phyloP scores from a whole-genome alignment of 92 coral and sea anemone species.

The Zoanthus sociatus region DNA sequence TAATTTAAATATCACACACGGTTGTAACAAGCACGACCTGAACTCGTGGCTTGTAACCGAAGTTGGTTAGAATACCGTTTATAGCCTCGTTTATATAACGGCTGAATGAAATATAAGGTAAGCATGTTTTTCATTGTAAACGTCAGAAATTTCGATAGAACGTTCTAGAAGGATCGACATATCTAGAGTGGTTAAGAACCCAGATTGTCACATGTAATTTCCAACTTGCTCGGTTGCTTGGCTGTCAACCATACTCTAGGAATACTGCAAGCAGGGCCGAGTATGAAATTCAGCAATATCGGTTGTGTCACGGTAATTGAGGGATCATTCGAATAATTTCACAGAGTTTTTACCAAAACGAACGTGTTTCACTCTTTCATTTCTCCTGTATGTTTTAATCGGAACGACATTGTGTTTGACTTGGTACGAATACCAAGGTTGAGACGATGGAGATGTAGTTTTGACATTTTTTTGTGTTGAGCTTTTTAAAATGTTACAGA shows the following conservation, averaged over 20 bases:
- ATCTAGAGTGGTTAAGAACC: background rate
- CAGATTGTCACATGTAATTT: slow-evolving; percentile 5
- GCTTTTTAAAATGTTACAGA: background rate
- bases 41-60: background rate
- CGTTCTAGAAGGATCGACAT: background rate
- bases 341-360: background rate
- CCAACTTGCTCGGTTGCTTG: slow-evolving; percentile 1
- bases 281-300: background rate
- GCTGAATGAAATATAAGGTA: slow-evolving; percentile 9
- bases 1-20: slow-evolving; percentile 1
- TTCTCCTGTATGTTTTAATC: background rate
- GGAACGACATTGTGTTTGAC: background rate
- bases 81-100: background rate
- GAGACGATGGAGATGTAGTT: background rate
- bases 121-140: background rate
- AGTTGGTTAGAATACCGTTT: background rate
- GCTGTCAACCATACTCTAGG: background rate
- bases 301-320: slow-evolving; percentile 33
- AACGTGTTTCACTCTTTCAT: background rate
- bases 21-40: slow-evolving; percentile 5
- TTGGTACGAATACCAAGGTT: background rate
- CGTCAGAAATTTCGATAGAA: background rate
- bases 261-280: background rate
- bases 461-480: background rate
- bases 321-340: background rate